phyloP scores from a whole-genome alignment of 1,140 invertebrate genomes.

The Drosophila ogumai region DNA sequence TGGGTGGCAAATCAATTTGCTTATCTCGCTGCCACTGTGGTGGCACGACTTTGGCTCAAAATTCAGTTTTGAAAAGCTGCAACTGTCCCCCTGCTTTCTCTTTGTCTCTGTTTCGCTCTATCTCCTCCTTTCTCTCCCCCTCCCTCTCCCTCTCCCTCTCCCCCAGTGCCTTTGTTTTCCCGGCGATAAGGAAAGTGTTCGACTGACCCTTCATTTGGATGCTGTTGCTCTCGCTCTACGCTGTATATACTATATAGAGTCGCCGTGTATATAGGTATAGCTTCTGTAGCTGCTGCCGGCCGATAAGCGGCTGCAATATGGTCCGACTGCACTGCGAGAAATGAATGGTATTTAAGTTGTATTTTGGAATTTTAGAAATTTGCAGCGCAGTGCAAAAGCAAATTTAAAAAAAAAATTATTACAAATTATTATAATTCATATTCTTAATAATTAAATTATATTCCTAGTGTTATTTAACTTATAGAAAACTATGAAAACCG shows the following conservation, averaged over 20 bases:
- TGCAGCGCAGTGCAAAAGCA: no score
- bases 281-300: conserved; percentile 47
- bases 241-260: background rate
- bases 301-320: conserved; percentile 67
- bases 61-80: conserved; percentile 5
- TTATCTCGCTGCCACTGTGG: conserved; percentile 23
- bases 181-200: conserved; percentile 54
- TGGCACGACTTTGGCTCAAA: background rate
- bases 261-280: background rate
- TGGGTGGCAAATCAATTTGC: conserved; percentile 49
- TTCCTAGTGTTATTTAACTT: no score
- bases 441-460: no score
- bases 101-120: background rate
- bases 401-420: no score
- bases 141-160: background rate
- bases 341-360: background rate
- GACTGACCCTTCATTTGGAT: conserved; percentile 36
- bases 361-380: no score
- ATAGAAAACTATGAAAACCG: no score
- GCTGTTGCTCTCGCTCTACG: background rate
- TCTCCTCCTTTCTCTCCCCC: background rate
- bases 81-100: background rate
- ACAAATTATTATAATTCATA: no score
- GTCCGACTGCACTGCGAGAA: conserved; percentile 21
- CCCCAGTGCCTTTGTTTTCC: conserved; percentile 19